Conservation (phyloP, 2,888 invertebrate species). For the Torymus aiolomorphi region DNA sequence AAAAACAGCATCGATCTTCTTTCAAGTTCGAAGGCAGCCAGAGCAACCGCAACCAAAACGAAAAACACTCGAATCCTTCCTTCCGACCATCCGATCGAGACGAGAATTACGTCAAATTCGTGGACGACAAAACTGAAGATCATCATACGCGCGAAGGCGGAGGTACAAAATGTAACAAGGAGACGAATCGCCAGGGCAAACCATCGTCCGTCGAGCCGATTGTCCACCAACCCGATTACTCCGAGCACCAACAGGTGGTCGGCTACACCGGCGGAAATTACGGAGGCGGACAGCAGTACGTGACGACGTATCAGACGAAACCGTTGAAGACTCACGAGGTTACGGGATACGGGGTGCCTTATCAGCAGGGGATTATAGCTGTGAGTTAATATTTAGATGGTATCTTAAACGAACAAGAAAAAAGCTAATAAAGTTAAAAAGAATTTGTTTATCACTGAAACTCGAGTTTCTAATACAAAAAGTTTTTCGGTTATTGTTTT, state of each 20-base stretch:
- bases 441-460: no score
- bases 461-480: no score
- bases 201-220: neutral
- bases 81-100: slow-evolving; percentile 14
- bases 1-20: no score
- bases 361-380: slow-evolving; percentile 7
- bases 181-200: slow-evolving; percentile 22
- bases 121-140: slow-evolving; percentile 19
- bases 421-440: no score
- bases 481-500: no score
- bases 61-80: neutral
- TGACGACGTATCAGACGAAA: slow-evolving; percentile 38
- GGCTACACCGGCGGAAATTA: slow-evolving; percentile 21
- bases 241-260: neutral
- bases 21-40: no score
- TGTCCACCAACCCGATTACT: neutral
- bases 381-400: neutral
- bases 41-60: no score
- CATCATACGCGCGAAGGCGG: neutral
- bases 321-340: slow-evolving; percentile 38
- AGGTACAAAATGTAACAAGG: neutral
- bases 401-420: no score
- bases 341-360: neutral
- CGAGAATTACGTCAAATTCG: slow-evolving; percentile 42
- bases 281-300: slow-evolving; percentile 30